Evolutionary conservation across 2,113 vertebrate genomes (phyloP).

Genomic region (human): DNA sequence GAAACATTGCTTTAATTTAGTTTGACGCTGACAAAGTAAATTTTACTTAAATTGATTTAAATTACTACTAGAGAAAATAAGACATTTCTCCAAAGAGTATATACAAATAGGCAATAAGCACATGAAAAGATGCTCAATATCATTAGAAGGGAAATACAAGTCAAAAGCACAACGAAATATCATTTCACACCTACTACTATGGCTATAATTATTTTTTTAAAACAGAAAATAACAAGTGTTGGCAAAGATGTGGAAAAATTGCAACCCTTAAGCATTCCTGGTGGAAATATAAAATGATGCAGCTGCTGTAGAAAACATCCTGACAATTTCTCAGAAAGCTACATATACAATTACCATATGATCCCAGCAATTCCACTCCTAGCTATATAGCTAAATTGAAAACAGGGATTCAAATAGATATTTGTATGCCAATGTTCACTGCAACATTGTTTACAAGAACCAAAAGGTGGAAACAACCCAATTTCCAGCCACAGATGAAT

Average conservation of each 20-base stretch:
- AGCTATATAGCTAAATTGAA: background rate
- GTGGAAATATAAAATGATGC: background rate
- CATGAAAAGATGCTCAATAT: background rate
- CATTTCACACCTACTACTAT: background rate
- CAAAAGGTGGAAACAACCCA: background rate
- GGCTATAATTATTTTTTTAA: background rate
- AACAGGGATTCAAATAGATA: background rate
- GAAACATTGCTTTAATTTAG: background rate
- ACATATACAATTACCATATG: background rate
- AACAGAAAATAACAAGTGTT: background rate
- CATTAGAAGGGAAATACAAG: background rate
- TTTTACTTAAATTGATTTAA: conserved; percentile 6
- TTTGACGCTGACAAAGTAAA: background rate
- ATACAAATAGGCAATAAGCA: background rate
- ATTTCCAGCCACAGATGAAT: background rate
- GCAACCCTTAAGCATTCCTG: background rate
- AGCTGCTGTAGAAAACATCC: background rate
- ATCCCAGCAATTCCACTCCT: background rate
- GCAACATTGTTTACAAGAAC: background rate
- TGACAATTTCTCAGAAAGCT: background rate
- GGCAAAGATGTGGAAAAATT: background rate
- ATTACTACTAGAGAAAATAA: background rate
- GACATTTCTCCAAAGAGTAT: conserved; percentile 1
- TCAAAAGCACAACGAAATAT: background rate
- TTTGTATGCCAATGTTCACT: background rate